phyloP scores from a whole-genome alignment of 2,888 invertebrate species.

The Melanophora roralis region DNA sequence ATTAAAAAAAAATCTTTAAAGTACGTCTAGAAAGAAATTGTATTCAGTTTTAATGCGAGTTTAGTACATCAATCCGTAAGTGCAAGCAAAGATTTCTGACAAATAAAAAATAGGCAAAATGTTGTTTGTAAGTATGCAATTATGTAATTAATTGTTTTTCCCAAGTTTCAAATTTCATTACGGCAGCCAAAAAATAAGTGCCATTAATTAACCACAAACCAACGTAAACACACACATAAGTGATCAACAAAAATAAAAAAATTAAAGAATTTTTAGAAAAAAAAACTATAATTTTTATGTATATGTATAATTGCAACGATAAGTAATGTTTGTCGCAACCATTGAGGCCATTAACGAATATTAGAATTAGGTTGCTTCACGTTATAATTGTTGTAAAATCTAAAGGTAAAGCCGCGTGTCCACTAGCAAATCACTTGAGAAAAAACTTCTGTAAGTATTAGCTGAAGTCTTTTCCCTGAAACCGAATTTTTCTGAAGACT shows the following conservation, averaged over 20 bases:
- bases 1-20: not conserved
- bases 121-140: not conserved
- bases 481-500: no score
- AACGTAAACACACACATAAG: not conserved
- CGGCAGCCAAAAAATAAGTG: not conserved
- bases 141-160: conserved; percentile 37
- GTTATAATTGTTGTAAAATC: no score
- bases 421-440: no score
- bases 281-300: no score
- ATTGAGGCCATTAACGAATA: no score
- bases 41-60: conserved; percentile 20
- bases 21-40: not conserved
- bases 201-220: not conserved
- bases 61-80: conserved; percentile 18
- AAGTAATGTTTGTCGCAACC: no score
- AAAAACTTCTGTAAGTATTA: no score
- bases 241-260: not conserved
- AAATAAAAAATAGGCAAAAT: not conserved
- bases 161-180: conserved; percentile 37
- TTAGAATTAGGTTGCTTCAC: no score
- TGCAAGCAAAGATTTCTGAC: conserved; percentile 6
- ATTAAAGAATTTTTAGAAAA: not conserved
- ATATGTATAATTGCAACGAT: no score
- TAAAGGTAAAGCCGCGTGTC: no score
- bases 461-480: no score